Evolutionary conservation across 2,888 invertebrate species (phyloP).

Genomic region (Leucania comma): DNA sequence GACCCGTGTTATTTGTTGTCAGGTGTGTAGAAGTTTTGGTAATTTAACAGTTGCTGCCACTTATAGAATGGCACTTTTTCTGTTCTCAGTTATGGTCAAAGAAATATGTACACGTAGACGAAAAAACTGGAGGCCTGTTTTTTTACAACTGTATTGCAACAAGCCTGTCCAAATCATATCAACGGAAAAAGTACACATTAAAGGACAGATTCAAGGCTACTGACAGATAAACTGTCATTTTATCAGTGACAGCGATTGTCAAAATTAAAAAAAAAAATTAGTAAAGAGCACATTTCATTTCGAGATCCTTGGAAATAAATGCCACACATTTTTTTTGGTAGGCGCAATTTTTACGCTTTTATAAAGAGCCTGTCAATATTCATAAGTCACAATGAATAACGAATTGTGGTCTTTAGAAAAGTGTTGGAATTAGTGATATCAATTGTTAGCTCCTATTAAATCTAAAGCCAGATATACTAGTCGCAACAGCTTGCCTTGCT

Average conservation of each 20-base stretch:
- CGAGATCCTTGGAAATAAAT: no score
- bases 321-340: background rate
- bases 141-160: no score
- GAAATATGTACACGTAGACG: no score
- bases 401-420: background rate
- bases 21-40: no score
- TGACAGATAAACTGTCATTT: background rate
- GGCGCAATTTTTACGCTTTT: no score
- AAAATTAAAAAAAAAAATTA: background rate
- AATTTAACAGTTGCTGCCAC: no score
- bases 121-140: no score
- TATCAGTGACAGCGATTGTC: background rate
- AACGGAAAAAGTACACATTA: background rate
- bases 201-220: background rate
- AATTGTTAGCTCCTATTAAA: background rate
- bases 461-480: background rate
- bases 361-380: background rate
- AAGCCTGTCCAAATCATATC: background rate
- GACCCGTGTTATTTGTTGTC: no score
- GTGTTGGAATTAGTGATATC: background rate
- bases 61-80: no score
- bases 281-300: background rate
- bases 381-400: background rate
- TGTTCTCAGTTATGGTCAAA: no score
- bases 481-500: background rate